Evolutionary conservation across 1,140 invertebrate species (phyloP).

Genomic region (Paraescarpia echinospica): DNA sequence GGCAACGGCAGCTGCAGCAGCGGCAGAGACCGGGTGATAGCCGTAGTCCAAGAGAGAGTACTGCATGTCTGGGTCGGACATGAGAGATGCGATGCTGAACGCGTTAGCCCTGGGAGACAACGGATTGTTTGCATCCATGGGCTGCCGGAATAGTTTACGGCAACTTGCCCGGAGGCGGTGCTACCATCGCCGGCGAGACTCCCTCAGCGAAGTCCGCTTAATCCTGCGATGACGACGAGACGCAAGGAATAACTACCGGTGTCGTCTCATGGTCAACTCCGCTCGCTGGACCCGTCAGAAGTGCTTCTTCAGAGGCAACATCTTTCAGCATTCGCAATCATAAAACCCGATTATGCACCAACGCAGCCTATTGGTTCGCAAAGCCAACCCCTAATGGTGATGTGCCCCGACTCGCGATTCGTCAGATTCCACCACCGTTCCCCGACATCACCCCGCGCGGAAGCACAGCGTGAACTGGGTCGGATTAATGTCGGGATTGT

Average conservation of each 20-base stretch:
- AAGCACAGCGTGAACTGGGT: background rate
- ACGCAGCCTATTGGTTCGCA: background rate
- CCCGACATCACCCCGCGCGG: background rate
- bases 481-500: background rate
- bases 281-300: background rate
- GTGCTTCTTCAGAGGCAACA: background rate
- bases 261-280: background rate
- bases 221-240: background rate
- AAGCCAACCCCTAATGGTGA: background rate
- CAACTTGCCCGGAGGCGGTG: background rate
- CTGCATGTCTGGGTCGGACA: conserved; percentile 38
- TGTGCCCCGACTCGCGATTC: background rate
- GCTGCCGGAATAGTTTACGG: background rate
- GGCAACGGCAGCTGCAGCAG: conserved; percentile 13
- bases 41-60: conserved; percentile 28
- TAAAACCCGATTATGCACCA: background rate
- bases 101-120: conserved; percentile 46
- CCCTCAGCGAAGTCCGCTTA: background rate
- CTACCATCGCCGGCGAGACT: background rate
- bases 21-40: conserved; percentile 22
- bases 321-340: background rate
- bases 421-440: background rate
- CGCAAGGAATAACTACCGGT: background rate
- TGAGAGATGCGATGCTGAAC: conserved; percentile 47
- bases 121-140: conserved; percentile 29